Conservation (phyloP, 30 jellyfish, hydroid and myxozoan species). For the Pelagia noctiluca region DNA sequence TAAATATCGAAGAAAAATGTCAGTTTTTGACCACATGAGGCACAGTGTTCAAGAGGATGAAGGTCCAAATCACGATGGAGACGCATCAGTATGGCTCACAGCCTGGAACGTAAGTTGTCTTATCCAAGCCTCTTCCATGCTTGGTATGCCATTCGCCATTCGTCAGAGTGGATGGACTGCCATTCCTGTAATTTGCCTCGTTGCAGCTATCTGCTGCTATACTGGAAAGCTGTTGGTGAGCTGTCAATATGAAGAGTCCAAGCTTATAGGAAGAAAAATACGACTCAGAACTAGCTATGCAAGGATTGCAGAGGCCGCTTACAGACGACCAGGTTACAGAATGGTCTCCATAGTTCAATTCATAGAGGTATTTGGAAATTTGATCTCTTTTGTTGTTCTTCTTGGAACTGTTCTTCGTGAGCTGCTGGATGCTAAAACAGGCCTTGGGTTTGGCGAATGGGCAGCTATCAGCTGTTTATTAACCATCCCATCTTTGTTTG, state of each 20-base stretch:
- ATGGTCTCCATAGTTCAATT: constrained; percentile 77
- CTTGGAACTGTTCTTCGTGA: constrained; percentile 88
- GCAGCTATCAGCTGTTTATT: constrained; percentile 83
- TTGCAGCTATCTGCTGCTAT: constrained; percentile 89
- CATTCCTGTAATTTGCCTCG: constrained; percentile 84
- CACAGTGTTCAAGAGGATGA: no score
- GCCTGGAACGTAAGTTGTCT: constrained; percentile 97
- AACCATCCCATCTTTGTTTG: constrained; percentile 84
- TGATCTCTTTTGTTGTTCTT: constrained; percentile 78
- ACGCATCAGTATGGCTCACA: constrained; percentile 87
- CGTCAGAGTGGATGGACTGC: constrained; percentile 97
- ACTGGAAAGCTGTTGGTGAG: constrained; percentile 88
- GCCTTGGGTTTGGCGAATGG: constrained; percentile 87
- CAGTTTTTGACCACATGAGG: no score
- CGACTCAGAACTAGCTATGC: constrained; percentile 88
- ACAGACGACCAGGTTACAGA: constrained; percentile 65
- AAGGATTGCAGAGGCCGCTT: constrained; percentile 91
- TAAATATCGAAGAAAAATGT: no score
- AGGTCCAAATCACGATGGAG: no score
- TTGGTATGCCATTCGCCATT: constrained; percentile 83
- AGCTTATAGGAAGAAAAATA: constrained; percentile 63
- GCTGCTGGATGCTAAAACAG: constrained; percentile 67
- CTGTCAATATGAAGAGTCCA: constrained; percentile 91
- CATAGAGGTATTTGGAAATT: constrained; percentile 92
- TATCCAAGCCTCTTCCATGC: constrained; percentile 94